Evolutionary conservation across 2,888 invertebrate genomes (phyloP).

Genomic region (Calliphora vomitoria): DNA sequence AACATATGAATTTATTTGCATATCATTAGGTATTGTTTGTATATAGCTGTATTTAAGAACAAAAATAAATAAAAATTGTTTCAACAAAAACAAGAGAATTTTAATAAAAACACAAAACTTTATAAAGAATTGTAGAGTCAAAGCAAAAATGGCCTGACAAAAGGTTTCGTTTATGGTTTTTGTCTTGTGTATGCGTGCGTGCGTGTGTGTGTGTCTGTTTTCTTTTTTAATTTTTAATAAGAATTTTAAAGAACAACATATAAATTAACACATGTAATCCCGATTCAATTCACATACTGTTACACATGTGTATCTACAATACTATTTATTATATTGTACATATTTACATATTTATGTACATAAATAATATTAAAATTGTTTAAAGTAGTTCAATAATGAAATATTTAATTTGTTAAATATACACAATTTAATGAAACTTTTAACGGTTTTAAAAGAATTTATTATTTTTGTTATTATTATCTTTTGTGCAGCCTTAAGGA

Average conservation of each 20-base stretch:
- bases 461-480: no score
- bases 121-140: neutral
- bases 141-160: neutral
- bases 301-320: conserved; percentile 8
- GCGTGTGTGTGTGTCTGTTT: neutral
- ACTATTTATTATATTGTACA: neutral
- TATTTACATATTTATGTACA: neutral
- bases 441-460: conserved; percentile 36
- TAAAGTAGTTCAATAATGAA: conserved; percentile 37
- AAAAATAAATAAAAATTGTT: conserved; percentile 20
- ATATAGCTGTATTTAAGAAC: conserved; percentile 45
- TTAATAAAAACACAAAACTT: neutral
- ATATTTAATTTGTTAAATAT: conserved; percentile 39
- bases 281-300: conserved; percentile 30
- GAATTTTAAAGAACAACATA: conserved; percentile 27
- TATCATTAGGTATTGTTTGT: conserved; percentile 63
- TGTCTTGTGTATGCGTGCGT: no score
- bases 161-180: neutral
- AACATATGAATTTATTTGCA: conserved; percentile 65
- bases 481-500: no score
- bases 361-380: conserved; percentile 12
- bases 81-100: neutral
- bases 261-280: conserved; percentile 48
- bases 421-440: conserved; percentile 3
- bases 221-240: neutral